These are phyloP conservation scores for Ericerus pela DNA, from an alignment of 1,140 invertebrate genomes.

Conservation along the genomic window DNA sequence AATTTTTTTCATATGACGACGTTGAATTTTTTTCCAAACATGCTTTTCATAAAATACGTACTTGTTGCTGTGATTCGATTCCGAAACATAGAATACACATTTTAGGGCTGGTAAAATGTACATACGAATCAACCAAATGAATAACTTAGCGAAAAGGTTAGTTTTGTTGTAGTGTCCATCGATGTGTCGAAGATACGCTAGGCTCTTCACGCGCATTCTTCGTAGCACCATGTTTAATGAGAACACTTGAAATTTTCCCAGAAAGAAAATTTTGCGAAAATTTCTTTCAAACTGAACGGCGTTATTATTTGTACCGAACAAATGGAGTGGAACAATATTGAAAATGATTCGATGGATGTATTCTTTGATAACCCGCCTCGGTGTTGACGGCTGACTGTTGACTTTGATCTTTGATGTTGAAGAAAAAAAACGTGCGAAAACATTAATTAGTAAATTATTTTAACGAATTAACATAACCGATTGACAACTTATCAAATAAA, in stretches of 20 bases:
- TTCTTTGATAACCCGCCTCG: background rate
- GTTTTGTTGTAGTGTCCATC: background rate
- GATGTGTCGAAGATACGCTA: background rate
- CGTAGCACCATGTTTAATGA: background rate
- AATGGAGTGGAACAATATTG: background rate
- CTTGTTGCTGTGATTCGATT: background rate
- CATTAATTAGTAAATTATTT: background rate
- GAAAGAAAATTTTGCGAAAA: background rate
- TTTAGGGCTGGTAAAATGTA: background rate
- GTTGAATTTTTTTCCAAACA: constrained; percentile 3
- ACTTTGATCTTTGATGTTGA: too few relatives aligned
- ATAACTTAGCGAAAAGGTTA: background rate
- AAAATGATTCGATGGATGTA: background rate
- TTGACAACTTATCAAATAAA: too few relatives aligned
- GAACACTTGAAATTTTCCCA: background rate
- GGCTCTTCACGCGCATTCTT: background rate
- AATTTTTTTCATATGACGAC: background rate
- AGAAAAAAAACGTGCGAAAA: background rate
- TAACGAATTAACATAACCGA: too few relatives aligned
- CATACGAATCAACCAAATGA: background rate
- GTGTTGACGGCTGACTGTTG: too few relatives aligned
- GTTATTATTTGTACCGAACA: background rate
- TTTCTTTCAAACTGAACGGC: background rate
- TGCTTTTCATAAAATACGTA: background rate
- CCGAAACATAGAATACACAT: background rate